Evolutionary conservation across 2,797 vertebrate species (phyloP), one percentile per base, ranked within the genome.

Genomic region (Poeciliopsis infans): DNA sequence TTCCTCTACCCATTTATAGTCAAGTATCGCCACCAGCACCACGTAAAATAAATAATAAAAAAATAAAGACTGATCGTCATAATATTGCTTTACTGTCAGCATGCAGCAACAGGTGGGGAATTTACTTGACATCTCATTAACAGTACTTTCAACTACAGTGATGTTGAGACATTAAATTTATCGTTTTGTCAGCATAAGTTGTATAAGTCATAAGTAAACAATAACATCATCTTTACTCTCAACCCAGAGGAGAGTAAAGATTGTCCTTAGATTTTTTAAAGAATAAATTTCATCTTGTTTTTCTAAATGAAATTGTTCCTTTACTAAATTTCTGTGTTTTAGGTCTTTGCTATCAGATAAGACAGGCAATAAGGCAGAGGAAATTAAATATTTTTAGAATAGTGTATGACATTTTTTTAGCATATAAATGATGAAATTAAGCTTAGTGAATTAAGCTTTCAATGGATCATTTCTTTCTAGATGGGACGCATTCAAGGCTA

Each of bases 401-500:
- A 11, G 75, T 28, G 12, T 6, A n/a, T 69, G 41, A 49, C 28
- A 43, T 43, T 23, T n/a, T 31, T 64, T 39, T 20, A 66, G 33
- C 20, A 59, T 33, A 23, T 47, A 8, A 79, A 33, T 49, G 55
- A 31, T 45, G 5, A 68, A 7, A 41, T 15, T 15, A 12, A 76
- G 45, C 66, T 51, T 10, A 11, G 23, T 59, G 16, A 16, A 6
- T 25, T 15, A n/a, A 81, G 79, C 28, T 18, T 75, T 45, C 0
- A 69, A 66, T 59, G 12, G 61, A 75, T 64, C 6, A 4, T 76
- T 57, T 53, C 80, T 59, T 82, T 76, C 79, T 93, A 99, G 98
- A 89, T 99, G 98, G 98, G 94, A 95, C 45, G 95, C 93, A 25
- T 99, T 99, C 93, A 96, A 95, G 91, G 92, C 94, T 31, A 96